phyloP scores from a whole-genome alignment of 1,140 invertebrate genomes.

The Gerris buenoi region DNA sequence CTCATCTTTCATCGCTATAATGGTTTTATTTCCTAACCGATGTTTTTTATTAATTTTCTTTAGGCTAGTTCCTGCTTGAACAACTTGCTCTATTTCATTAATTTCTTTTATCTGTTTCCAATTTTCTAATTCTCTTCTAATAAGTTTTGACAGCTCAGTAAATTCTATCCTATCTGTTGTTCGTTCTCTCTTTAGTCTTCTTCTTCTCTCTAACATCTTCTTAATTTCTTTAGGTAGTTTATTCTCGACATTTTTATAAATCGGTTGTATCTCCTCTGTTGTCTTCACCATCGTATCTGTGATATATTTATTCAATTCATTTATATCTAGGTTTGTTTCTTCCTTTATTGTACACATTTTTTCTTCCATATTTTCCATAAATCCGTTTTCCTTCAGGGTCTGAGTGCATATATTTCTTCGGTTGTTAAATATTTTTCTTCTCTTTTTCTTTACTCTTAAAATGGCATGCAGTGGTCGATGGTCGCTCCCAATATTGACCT shows the following conservation, averaged over 20 bases:
- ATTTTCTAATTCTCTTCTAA: too few species aligned
- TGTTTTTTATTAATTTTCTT: not conserved
- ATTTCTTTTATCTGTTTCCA: too few species aligned
- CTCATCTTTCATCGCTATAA: not conserved
- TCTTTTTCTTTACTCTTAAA: not conserved
- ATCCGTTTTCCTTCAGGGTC: too few species aligned
- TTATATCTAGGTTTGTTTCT: not conserved
- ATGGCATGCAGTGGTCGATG: not conserved
- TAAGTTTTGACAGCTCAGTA: too few species aligned
- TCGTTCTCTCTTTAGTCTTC: too few species aligned
- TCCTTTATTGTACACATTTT: not conserved
- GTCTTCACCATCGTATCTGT: not conserved
- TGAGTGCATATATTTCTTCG: not conserved
- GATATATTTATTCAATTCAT: not conserved
- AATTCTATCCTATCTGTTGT: too few species aligned
- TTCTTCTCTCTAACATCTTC: not conserved
- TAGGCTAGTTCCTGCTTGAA: not conserved
- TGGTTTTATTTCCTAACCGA: not conserved
- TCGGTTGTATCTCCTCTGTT: not conserved
- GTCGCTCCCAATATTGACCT: constrained; percentile 3
- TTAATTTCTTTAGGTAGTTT: not conserved
- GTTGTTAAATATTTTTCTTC: not conserved
- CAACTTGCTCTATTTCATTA: not conserved
- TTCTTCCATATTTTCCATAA: too few species aligned
- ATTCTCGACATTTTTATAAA: too few species aligned